These are phyloP conservation scores for Diorhabda sublineata DNA, from an alignment of 1,140 invertebrate genomes.

Conservation along the genomic window DNA sequence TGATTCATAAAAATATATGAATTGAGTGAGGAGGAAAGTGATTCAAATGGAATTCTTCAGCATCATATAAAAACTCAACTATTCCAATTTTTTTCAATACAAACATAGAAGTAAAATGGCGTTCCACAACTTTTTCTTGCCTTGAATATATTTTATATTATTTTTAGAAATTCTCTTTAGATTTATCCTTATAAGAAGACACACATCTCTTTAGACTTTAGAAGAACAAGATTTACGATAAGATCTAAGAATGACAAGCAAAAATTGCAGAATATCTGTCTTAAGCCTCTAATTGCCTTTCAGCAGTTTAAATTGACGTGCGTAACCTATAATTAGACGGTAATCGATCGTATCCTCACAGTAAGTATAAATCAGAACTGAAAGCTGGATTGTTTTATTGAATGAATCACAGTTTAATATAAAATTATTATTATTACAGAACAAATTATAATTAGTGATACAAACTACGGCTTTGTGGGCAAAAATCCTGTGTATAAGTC, in stretches of 20 bases:
- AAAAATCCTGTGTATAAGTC: too few relatives aligned
- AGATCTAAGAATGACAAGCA: slow-evolving; percentile 2
- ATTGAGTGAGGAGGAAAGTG: too few relatives aligned
- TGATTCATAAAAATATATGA: too few relatives aligned
- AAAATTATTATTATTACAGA: too few relatives aligned
- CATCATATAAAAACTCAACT: too few relatives aligned
- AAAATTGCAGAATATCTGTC: slow-evolving; percentile 2
- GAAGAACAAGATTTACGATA: background rate
- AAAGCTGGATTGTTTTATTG: background rate
- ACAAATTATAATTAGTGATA: too few relatives aligned
- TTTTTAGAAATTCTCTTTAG: background rate
- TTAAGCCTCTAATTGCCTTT: background rate
- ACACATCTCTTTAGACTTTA: background rate
- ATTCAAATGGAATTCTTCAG: too few relatives aligned
- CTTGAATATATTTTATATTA: background rate
- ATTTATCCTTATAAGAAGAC: background rate
- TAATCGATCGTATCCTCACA: background rate
- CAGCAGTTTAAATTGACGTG: background rate
- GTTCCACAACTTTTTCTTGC: too few relatives aligned
- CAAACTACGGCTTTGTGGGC: too few relatives aligned
- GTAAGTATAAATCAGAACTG: background rate
- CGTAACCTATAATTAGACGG: background rate
- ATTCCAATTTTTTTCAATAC: too few relatives aligned
- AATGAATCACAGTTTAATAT: too few relatives aligned
- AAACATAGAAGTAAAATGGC: too few relatives aligned